These are phyloP conservation scores for Clupea harengus DNA, from an alignment of 2,113 vertebrate species.

Conservation along the genomic window DNA sequence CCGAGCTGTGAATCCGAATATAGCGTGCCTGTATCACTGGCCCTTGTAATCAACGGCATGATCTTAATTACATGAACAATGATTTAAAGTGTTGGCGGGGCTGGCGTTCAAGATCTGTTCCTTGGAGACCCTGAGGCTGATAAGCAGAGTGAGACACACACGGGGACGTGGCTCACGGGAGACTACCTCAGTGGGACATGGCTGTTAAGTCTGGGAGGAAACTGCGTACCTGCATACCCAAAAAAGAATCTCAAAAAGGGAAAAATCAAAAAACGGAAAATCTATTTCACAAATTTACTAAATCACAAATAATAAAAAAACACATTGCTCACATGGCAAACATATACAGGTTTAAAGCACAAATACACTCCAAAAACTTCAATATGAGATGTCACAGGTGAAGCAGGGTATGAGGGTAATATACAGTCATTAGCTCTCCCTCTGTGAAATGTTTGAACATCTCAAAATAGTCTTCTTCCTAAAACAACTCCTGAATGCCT, in stretches of 20 bases:
- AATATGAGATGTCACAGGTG: background rate
- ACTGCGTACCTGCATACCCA: background rate
- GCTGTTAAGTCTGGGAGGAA: background rate
- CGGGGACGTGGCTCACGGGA: too few relatives aligned
- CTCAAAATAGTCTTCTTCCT: background rate
- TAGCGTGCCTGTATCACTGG: background rate
- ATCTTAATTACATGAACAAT: constrained; percentile 27
- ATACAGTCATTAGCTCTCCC: background rate
- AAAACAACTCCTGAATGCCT: background rate
- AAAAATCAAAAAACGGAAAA: background rate
- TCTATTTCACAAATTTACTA: too few relatives aligned
- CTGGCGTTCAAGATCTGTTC: constrained; percentile 4
- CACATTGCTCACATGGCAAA: background rate
- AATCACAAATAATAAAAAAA: background rate
- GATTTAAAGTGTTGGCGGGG: constrained; percentile 18
- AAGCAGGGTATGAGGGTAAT: background rate
- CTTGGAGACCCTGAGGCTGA: background rate
- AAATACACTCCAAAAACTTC: background rate
- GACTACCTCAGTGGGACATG: too few relatives aligned
- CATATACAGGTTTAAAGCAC: background rate
- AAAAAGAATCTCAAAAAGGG: background rate
- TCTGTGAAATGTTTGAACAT: too few relatives aligned
- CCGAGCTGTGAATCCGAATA: background rate
- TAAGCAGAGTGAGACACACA: background rate
- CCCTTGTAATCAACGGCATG: constrained; percentile 11